A percentile compares a stretch with the other conserved stretches of the same genome.
phyloP scores from a whole-genome alignment of 2,113 vertebrate genomes.

The Caretta caretta region DNA sequence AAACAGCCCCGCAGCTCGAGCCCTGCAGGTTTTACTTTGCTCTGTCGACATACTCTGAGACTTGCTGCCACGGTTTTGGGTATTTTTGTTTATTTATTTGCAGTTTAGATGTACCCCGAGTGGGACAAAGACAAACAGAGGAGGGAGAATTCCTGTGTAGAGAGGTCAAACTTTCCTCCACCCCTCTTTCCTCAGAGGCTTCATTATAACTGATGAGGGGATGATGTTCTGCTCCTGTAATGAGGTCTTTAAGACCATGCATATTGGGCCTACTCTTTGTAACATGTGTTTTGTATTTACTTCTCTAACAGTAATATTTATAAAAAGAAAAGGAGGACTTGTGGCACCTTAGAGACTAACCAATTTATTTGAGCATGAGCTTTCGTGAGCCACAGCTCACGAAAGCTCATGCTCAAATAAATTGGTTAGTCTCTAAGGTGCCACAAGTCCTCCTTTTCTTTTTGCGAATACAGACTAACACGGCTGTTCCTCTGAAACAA shows the following conservation, averaged over 20 bases:
- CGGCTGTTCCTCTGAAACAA: too few species aligned
- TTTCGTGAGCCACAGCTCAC: too few species aligned
- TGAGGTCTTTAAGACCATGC: background rate
- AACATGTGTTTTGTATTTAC: background rate
- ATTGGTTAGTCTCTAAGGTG: too few species aligned
- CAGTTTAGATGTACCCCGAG: background rate
- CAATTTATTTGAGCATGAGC: too few species aligned
- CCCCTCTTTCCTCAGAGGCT: background rate
- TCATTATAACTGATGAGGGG: slow-evolving; percentile 27
- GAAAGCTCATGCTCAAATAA: too few species aligned
- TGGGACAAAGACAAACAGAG: background rate
- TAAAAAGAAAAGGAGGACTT: too few species aligned
- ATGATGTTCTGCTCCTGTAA: slow-evolving; percentile 16
- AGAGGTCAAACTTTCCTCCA: background rate
- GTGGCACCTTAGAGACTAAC: too few species aligned
- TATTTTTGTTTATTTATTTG: background rate
- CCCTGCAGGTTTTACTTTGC: too few species aligned
- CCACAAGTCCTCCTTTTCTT: too few species aligned
- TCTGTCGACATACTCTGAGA: background rate
- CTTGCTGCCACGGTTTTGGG: background rate
- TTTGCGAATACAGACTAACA: too few species aligned
- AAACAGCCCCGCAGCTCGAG: background rate
- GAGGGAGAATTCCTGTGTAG: background rate
- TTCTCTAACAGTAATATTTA: background rate
- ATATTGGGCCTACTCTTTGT: background rate